Percentiles rank a stretch among this genome's conserved stretches.
Evolutionary conservation across 2,797 vertebrate species (phyloP).

Genomic region (Sus cebifrons): DNA sequence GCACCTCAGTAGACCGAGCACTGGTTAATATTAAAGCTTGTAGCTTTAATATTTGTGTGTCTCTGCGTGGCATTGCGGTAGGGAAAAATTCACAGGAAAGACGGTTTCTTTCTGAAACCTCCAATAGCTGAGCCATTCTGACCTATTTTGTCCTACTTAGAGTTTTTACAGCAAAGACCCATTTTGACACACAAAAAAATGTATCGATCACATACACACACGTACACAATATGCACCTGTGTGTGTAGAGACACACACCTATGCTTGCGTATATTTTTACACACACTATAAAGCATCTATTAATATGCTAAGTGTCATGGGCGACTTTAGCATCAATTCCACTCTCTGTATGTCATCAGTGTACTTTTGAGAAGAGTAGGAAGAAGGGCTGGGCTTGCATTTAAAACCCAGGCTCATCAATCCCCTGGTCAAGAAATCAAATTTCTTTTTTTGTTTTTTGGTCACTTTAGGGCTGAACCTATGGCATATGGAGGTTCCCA

Average conservation of each 20-base stretch:
- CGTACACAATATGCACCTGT: no score
- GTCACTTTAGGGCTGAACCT: no score
- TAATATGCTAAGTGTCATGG: conserved; percentile 80
- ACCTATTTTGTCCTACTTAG: conserved; percentile 80
- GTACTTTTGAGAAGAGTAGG: neutral
- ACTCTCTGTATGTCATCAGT: conserved; percentile 81
- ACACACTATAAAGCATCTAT: conserved; percentile 79
- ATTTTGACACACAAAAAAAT: conserved; percentile 55
- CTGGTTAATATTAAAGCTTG: conserved; percentile 90
- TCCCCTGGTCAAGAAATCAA: neutral
- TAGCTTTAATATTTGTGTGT: conserved; percentile 90
- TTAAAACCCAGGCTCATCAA: neutral
- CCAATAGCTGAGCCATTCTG: conserved; percentile 66
- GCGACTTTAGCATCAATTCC: conserved; percentile 86
- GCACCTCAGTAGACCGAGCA: conserved; percentile 85
- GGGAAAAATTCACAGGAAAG: conserved; percentile 82
- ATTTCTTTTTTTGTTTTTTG: no score
- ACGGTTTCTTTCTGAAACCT: conserved; percentile 61
- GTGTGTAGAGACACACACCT: conserved; percentile 47
- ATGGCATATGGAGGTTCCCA: no score
- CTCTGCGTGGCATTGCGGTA: conserved; percentile 78
- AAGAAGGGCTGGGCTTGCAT: neutral
- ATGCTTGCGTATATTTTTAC: conserved; percentile 75
- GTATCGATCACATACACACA: neutral
- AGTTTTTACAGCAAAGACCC: conserved; percentile 78